phyloP scores from a whole-genome alignment of 53 echinoderm and acorn worm species.

The Patiria pectinifera region DNA sequence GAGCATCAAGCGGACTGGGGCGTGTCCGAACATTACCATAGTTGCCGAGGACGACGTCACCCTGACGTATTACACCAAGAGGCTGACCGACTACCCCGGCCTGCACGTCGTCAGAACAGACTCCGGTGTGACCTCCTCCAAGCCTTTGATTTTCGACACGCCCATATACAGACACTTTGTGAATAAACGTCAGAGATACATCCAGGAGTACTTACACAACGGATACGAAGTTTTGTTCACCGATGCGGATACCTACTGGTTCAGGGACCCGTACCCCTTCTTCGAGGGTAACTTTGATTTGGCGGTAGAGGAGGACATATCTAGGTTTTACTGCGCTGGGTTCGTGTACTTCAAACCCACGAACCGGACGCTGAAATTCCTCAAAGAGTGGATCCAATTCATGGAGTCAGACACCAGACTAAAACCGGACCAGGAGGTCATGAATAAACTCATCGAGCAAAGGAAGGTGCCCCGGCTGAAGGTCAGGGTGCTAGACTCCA shows the following conservation, averaged over 20 bases:
- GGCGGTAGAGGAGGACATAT: constrained; percentile 20
- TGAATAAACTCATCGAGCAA: constrained; percentile 6
- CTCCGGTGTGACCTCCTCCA: neutral
- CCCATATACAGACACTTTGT: constrained; percentile 24
- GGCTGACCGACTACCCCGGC: neutral
- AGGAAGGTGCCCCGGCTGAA: neutral
- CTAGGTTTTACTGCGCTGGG: constrained; percentile 21
- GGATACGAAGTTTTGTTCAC: constrained; percentile 44
- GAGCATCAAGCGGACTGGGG: constrained; percentile 51
- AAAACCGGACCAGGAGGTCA: constrained; percentile 14
- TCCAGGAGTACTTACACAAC: neutral
- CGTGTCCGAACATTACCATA: constrained; percentile 52
- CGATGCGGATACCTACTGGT: constrained; percentile 53
- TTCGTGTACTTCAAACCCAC: constrained; percentile 42
- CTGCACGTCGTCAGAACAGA: neutral
- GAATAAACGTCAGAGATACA: constrained; percentile 24
- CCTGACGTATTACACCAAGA: neutral
- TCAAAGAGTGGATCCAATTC: neutral
- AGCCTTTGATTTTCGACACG: neutral
- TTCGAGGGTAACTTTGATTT: constrained; percentile 46
- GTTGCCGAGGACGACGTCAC: constrained; percentile 69
- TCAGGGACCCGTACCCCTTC: constrained; percentile 39
- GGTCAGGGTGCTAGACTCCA: neutral
- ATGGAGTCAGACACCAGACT: constrained; percentile 3
- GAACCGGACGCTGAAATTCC: neutral